Evolutionary conservation across 2,113 vertebrate species (phyloP).

Genomic region (Jaculus jaculus): DNA sequence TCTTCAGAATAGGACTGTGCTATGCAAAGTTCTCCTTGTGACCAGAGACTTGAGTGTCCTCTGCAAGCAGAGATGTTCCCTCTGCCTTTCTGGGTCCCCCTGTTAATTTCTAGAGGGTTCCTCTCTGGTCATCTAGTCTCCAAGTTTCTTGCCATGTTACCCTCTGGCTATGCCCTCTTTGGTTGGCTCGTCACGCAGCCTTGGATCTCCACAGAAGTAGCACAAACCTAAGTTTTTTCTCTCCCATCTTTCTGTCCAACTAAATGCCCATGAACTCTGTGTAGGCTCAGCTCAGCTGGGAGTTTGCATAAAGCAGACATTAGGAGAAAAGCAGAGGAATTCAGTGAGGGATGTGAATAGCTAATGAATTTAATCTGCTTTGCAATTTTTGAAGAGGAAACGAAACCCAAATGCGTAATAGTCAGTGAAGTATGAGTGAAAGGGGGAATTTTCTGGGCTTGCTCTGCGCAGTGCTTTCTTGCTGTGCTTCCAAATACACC

Average conservation of each 20-base stretch:
- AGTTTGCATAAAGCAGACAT: constrained; percentile 22
- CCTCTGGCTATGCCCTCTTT: background rate
- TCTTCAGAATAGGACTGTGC: background rate
- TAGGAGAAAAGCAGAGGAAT: constrained; percentile 10
- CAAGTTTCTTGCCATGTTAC: background rate
- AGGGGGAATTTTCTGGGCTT: background rate
- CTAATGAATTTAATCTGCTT: background rate
- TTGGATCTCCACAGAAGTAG: background rate
- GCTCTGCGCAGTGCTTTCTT: background rate
- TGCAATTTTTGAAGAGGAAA: background rate
- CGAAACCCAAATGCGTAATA: background rate
- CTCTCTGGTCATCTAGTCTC: background rate
- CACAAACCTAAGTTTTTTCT: background rate
- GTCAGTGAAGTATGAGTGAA: background rate
- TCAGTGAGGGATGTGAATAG: background rate
- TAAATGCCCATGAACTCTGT: background rate
- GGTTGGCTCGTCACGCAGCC: background rate
- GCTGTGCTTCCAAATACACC: background rate
- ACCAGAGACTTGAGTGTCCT: background rate
- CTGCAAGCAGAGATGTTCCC: background rate
- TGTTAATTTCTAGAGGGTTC: background rate
- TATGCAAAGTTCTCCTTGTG: background rate
- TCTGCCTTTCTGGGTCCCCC: no score
- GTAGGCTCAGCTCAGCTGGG: background rate
- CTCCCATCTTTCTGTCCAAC: background rate